Conservation (phyloP, 2,797 vertebrate genomes). For the Taeniopygia guttata region DNA sequence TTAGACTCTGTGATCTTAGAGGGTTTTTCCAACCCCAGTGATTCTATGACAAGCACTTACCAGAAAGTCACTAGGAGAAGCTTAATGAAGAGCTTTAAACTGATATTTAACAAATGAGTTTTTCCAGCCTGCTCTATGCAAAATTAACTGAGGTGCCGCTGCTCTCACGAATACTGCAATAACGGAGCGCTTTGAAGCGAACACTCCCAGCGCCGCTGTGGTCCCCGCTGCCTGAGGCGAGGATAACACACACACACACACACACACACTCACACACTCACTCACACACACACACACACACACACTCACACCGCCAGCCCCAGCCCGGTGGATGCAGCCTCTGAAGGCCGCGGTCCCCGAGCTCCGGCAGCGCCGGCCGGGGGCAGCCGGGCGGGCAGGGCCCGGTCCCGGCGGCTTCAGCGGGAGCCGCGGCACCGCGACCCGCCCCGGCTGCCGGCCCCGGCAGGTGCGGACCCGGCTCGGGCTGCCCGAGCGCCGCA, state of each 20-base stretch:
- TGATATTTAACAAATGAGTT: background rate
- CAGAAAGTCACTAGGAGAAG: background rate
- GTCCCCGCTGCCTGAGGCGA: background rate
- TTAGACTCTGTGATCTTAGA: background rate
- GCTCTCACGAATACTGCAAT: background rate
- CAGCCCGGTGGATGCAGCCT: fast-evolving
- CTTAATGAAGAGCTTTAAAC: background rate
- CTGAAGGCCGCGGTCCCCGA: background rate
- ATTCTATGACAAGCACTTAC: background rate
- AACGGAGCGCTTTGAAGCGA: background rate
- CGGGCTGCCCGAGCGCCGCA: background rate
- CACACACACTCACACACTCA: too few relatives aligned
- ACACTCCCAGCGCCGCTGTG: fast-evolving
- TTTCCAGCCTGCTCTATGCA: background rate
- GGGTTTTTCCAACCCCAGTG: background rate
- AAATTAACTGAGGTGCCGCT: background rate
- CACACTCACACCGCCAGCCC: too few relatives aligned
- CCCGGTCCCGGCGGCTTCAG: background rate
- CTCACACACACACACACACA: too few relatives aligned
- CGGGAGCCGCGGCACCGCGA: background rate
- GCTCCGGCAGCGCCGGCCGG: background rate
- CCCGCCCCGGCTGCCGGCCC: background rate
- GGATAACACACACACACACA: background rate
- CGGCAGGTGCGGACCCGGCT: background rate
- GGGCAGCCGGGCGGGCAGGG: background rate